Percentiles rank a stretch among this genome's conserved stretches.
Evolutionary conservation across 53 echinoderm and acorn worm genomes (phyloP).

Genomic region (Mesocentrotus franciscanus): DNA sequence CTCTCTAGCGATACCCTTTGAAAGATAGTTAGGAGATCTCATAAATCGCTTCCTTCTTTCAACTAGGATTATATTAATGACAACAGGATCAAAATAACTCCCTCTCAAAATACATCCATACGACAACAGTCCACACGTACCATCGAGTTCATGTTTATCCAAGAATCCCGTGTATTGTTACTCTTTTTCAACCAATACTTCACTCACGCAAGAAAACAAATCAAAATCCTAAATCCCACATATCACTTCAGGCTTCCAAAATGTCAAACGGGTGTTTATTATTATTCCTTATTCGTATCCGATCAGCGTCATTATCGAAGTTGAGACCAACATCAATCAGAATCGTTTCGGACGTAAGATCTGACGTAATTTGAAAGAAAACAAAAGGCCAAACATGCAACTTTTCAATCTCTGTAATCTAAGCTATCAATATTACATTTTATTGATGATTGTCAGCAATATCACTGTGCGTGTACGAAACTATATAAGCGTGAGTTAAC

Average conservation of each 20-base stretch:
- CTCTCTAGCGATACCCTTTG: neutral
- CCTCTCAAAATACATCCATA: neutral
- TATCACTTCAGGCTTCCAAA: neutral
- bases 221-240: neutral
- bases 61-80: neutral
- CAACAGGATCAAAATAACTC: neutral
- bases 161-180: neutral
- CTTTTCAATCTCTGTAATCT: neutral
- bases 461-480: neutral
- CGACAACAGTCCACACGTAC: neutral
- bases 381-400: neutral
- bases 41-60: neutral
- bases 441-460: neutral
- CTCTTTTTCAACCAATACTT: neutral
- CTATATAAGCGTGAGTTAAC: neutral
- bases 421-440: neutral
- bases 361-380: neutral
- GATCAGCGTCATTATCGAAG: neutral
- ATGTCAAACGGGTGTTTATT: neutral
- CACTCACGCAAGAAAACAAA: neutral
- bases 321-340: neutral
- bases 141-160: neutral
- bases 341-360: conserved; percentile 4
- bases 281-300: neutral
- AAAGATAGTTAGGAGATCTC: neutral